Percentiles rank a stretch among this genome's conserved stretches.
phyloP scores from a whole-genome alignment of 2,113 vertebrate genomes.

The Plestiodon gilberti region DNA sequence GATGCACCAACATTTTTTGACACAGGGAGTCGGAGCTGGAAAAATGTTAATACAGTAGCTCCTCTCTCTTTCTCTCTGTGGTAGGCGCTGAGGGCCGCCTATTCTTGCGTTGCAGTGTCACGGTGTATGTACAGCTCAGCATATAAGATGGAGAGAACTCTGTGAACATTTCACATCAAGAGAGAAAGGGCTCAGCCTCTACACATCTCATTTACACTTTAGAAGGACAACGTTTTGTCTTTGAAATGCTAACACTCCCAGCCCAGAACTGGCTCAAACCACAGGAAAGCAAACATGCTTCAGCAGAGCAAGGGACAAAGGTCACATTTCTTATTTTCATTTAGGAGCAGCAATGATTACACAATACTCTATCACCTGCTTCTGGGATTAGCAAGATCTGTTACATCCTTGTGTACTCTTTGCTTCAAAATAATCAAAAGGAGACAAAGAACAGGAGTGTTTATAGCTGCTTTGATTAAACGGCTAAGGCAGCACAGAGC shows the following conservation, averaged over 20 bases:
- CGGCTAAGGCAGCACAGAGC: not conserved
- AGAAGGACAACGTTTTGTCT: conserved; percentile 6
- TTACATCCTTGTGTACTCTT: conserved; percentile 29
- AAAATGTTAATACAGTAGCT: not conserved
- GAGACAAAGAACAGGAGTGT: conserved; percentile 20
- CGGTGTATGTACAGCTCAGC: no score
- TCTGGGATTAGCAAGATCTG: conserved; percentile 1
- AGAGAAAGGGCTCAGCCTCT: not conserved
- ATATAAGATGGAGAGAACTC: not conserved
- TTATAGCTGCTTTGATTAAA: conserved; percentile 18
- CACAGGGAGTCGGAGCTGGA: not conserved
- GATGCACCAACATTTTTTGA: not conserved
- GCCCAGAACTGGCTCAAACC: not conserved
- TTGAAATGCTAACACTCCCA: conserved; percentile 16
- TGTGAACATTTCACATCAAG: not conserved
- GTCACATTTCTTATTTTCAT: not conserved
- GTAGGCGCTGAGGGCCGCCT: not conserved
- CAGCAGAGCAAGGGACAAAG: conserved; percentile 17
- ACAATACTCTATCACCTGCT: conserved; percentile 18
- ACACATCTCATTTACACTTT: conserved; percentile 14
- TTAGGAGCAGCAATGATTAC: not conserved
- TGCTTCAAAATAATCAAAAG: conserved; percentile 26
- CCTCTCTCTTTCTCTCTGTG: not conserved
- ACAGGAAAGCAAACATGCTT: conserved; percentile 28
- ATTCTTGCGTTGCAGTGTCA: not conserved